These are phyloP conservation scores for Xiphorhynchus erythropygius DNA, from an alignment of 2,797 vertebrate species.

Conservation along the genomic window DNA sequence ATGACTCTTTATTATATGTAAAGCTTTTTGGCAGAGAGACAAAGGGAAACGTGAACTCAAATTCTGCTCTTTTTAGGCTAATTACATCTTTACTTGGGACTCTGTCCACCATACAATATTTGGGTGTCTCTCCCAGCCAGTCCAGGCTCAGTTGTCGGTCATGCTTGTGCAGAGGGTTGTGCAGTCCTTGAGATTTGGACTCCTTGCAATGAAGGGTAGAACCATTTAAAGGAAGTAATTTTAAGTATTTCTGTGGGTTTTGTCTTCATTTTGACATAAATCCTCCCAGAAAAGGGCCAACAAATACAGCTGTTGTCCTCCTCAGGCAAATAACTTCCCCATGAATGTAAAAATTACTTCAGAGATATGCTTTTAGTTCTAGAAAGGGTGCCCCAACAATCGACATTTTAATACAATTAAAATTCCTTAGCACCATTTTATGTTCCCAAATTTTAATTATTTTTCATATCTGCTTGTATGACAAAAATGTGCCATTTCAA, in stretches of 20 bases:
- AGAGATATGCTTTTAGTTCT: not conserved
- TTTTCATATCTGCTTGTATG: conserved; percentile 28
- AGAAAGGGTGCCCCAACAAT: not conserved
- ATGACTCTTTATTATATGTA: not conserved
- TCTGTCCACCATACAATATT: not conserved
- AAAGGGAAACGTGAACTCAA: not conserved
- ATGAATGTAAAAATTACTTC: not conserved
- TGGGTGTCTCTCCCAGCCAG: not conserved
- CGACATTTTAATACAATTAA: not conserved
- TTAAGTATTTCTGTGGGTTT: not conserved
- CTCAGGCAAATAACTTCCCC: not conserved
- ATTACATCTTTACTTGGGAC: not conserved
- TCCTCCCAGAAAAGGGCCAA: not conserved
- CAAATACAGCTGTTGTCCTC: not conserved
- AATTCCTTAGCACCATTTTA: not conserved
- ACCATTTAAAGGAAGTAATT: not conserved
- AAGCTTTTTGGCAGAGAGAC: not conserved
- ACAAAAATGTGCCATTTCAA: conserved; percentile 25
- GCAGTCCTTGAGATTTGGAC: not conserved
- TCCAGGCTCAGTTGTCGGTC: not conserved
- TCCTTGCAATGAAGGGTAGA: not conserved
- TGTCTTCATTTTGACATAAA: not conserved
- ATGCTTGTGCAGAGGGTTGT: not conserved
- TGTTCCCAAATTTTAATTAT: not conserved
- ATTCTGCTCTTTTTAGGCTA: not conserved